Evolutionary conservation across 2,888 invertebrate genomes (phyloP).

Genomic region (Stenichneumon culpator): DNA sequence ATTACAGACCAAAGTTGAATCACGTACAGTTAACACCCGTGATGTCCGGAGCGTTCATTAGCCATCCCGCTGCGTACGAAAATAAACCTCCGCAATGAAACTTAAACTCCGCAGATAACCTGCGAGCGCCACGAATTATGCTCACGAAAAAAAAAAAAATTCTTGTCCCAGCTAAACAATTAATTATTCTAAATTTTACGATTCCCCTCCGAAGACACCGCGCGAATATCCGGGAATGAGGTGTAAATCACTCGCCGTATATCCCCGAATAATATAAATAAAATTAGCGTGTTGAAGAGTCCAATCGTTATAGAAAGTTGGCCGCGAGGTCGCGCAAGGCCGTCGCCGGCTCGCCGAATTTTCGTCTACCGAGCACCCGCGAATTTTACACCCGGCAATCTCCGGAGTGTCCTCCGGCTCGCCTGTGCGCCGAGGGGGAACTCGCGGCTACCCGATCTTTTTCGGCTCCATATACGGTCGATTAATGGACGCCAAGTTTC

Average conservation of each 20-base stretch:
- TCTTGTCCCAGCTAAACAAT: background rate
- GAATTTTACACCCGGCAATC: constrained; percentile 53
- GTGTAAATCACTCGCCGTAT: background rate
- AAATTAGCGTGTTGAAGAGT: constrained; percentile 3
- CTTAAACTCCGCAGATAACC: too few species aligned
- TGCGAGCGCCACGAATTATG: background rate
- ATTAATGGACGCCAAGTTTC: constrained; percentile 67
- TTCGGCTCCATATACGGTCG: constrained; percentile 70
- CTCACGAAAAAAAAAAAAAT: background rate
- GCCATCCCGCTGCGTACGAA: too few species aligned
- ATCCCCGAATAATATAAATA: constrained; percentile 23
- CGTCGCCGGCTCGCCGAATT: constrained; percentile 57
- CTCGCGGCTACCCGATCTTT: constrained; percentile 31
- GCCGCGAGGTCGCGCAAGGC: constrained; percentile 63
- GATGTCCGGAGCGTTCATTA: too few species aligned
- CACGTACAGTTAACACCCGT: too few species aligned
- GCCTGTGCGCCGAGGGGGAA: background rate
- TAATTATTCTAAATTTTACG: too few species aligned
- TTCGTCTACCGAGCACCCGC: constrained; percentile 30
- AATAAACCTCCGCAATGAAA: too few species aligned
- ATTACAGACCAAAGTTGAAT: too few species aligned
- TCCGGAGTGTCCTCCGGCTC: background rate
- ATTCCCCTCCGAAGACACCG: too few species aligned
- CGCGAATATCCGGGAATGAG: background rate
- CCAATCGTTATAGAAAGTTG: constrained; percentile 55